Conservation (phyloP, 2,888 invertebrate species). For the Parasteatoda lunata region DNA sequence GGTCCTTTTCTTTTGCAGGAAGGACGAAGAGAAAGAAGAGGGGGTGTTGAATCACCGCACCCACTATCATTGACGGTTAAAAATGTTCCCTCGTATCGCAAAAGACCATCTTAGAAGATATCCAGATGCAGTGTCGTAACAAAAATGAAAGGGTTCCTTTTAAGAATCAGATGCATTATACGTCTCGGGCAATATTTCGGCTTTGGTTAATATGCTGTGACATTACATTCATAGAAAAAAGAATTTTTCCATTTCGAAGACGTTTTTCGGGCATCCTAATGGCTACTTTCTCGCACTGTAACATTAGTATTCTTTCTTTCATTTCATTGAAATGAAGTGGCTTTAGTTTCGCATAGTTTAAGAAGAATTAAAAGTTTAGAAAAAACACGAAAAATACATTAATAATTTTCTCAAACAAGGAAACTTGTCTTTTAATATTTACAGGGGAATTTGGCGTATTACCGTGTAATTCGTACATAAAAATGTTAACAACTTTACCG, state of each 20-base stretch:
- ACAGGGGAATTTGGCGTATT: too few relatives aligned
- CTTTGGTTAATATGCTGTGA: neutral
- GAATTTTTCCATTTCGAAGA: neutral
- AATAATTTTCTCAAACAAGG: too few relatives aligned
- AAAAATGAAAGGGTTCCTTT: constrained; percentile 1
- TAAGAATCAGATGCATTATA: neutral
- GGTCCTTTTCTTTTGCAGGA: neutral
- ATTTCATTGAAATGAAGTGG: too few relatives aligned
- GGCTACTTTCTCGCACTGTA: too few relatives aligned
- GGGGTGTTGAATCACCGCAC: neutral
- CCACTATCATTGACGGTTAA: neutral
- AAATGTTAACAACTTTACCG: too few relatives aligned
- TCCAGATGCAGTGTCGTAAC: neutral
- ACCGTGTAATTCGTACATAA: too few relatives aligned
- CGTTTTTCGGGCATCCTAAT: neutral
- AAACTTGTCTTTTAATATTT: too few relatives aligned
- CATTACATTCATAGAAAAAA: neutral
- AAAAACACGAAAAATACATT: too few relatives aligned
- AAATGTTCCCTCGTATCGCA: constrained; percentile 1
- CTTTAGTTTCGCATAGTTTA: too few relatives aligned
- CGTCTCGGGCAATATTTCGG: neutral
- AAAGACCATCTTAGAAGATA: neutral
- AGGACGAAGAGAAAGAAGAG: neutral
- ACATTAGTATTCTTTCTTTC: too few relatives aligned
- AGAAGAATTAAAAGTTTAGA: too few relatives aligned